These are phyloP conservation scores for Iphiclides podalirius DNA, from an alignment of 2,888 invertebrate genomes.

Conservation along the genomic window DNA sequence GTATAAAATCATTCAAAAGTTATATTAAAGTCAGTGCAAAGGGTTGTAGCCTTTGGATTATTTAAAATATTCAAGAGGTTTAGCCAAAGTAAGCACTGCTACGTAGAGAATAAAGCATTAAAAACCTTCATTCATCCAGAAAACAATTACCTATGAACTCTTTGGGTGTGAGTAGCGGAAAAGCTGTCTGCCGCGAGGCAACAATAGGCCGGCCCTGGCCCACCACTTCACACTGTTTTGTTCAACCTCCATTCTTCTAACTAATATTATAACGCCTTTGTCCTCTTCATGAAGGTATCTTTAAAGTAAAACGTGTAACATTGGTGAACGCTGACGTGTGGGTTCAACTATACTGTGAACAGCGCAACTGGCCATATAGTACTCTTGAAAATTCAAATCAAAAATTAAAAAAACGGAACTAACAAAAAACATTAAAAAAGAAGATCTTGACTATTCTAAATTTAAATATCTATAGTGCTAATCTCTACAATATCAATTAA, in stretches of 20 bases:
- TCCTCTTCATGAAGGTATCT: slow-evolving; percentile 17
- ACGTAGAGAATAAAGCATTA: slow-evolving; percentile 13
- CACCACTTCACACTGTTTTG: slow-evolving; percentile 69
- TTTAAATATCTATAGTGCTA: no score
- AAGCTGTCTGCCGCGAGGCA: slow-evolving; percentile 18
- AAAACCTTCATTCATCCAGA: slow-evolving; percentile 11
- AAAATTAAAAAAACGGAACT: no score
- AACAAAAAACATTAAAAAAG: no score
- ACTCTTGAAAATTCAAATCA: no score
- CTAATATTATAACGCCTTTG: slow-evolving; percentile 60
- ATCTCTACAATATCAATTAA: no score
- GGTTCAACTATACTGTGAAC: no score
- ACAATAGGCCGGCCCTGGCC: slow-evolving; percentile 38
- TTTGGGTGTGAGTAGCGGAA: slow-evolving; percentile 16
- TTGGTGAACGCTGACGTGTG: no score
- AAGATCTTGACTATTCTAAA: no score
- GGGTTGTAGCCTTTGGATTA: background rate
- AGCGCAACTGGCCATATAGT: no score
- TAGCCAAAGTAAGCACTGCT: background rate
- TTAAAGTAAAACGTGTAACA: no score
- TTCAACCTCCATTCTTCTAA: slow-evolving; percentile 62
- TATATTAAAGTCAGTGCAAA: background rate
- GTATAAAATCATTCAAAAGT: no score
- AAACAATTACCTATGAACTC: slow-evolving; percentile 21
- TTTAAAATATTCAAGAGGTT: background rate